Conservation (phyloP, 2,113 vertebrate genomes). For the Ovis canadensis region DNA sequence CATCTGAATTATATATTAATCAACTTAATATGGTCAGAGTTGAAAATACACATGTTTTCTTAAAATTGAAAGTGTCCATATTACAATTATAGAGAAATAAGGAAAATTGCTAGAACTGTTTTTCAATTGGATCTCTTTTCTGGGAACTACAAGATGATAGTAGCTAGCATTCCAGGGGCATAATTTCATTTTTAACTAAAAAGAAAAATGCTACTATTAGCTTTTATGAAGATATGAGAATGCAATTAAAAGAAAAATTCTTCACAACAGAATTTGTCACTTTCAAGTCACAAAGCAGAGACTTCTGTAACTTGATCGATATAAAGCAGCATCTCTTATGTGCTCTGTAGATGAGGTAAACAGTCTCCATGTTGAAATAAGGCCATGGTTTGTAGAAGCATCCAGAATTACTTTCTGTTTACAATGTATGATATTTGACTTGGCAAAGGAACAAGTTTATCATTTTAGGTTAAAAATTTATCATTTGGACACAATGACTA, state of each 20-base stretch:
- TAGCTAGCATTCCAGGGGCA: constrained; percentile 8
- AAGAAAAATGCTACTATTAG: not conserved
- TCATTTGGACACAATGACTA: not conserved
- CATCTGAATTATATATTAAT: constrained; percentile 48
- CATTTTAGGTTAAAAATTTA: constrained; percentile 49
- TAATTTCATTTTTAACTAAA: constrained; percentile 34
- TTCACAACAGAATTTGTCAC: not conserved
- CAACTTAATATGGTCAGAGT: not conserved
- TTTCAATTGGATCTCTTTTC: not conserved
- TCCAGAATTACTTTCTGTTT: constrained; percentile 40
- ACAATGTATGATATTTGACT: constrained; percentile 1
- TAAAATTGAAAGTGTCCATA: not conserved
- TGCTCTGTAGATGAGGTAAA: constrained; percentile 17
- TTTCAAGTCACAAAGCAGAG: not conserved
- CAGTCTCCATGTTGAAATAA: not conserved
- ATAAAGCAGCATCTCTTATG: not conserved
- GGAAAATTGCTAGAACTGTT: not conserved
- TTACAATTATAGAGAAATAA: constrained; percentile 39
- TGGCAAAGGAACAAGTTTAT: constrained; percentile 26
- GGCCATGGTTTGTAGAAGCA: constrained; percentile 47
- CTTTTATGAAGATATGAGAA: not conserved
- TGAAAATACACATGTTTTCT: not conserved
- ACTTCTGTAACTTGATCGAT: not conserved
- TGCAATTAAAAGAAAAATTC: not conserved
- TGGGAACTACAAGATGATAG: not conserved